Evolutionary conservation across 2,113 vertebrate genomes (phyloP).

Genomic region (Pachycephala philippinensis): DNA sequence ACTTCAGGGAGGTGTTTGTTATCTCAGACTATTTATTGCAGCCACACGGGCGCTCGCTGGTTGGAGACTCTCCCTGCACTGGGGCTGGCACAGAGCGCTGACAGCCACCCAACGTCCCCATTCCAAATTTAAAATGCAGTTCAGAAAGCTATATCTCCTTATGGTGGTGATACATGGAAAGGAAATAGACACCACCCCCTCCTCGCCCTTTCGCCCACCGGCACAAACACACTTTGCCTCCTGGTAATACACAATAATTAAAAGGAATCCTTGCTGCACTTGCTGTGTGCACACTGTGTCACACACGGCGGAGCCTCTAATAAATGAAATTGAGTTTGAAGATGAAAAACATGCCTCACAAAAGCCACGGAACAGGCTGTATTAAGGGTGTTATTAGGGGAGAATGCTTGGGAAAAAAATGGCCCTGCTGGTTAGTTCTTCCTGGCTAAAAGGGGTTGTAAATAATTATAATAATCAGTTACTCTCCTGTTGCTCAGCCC

Average conservation of each 20-base stretch:
- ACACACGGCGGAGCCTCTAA: not conserved
- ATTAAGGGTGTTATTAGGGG: conserved; percentile 45
- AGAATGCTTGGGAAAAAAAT: conserved; percentile 8
- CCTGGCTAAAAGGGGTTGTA: not conserved
- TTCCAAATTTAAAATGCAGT: not conserved
- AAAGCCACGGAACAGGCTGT: conserved; percentile 14
- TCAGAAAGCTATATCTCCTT: not conserved
- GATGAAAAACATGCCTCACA: conserved; percentile 50
- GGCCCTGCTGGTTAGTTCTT: not conserved
- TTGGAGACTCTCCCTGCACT: not conserved
- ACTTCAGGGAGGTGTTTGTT: conserved; percentile 41
- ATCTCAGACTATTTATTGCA: conserved; percentile 63
- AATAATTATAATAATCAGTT: conserved; percentile 31
- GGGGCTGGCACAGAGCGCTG: not conserved
- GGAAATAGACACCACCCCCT: not conserved
- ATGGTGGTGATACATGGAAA: not conserved
- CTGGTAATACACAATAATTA: not conserved
- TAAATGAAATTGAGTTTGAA: conserved; percentile 46
- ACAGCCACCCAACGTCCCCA: not conserved
- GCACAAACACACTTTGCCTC: not conserved
- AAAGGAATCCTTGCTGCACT: conserved; percentile 5
- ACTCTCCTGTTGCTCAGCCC: not conserved
- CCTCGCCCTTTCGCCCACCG: not conserved
- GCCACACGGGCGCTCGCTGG: not conserved
- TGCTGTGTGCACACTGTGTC: not conserved